These are phyloP conservation scores for Sardinella longiceps DNA, from an alignment of 2,797 vertebrate species.

Conservation along the genomic window DNA sequence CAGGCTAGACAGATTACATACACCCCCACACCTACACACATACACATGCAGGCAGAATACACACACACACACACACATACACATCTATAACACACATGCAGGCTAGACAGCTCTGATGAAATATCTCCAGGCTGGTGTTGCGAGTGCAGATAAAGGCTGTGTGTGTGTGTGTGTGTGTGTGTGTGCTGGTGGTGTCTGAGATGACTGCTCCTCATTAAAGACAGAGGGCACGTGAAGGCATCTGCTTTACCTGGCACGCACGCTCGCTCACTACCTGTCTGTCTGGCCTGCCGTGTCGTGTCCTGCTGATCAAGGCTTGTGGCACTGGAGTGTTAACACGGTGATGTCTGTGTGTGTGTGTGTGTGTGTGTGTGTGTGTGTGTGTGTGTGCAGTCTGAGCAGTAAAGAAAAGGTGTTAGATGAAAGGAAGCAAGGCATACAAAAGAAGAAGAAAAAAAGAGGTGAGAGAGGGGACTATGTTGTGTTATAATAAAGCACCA, in stretches of 20 bases:
- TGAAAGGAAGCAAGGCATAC: neutral
- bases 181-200: neutral
- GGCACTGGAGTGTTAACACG: neutral
- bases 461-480: too few species aligned
- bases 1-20: too few species aligned
- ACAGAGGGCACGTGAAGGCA: neutral
- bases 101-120: neutral
- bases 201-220: neutral
- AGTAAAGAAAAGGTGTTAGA: neutral
- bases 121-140: neutral
- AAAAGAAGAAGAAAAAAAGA: neutral
- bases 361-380: too few species aligned
- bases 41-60: too few species aligned
- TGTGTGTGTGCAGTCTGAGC: neutral
- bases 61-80: conserved; percentile 6
- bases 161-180: too few species aligned
- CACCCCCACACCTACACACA: neutral
- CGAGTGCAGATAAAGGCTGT: neutral
- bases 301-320: neutral
- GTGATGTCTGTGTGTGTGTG: neutral
- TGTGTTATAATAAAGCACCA: neutral
- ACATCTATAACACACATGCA: too few species aligned
- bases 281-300: too few species aligned
- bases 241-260: too few species aligned
- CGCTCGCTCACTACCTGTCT: neutral